Evolutionary conservation across 1,140 invertebrate species (phyloP).

Genomic region (Plodia interpunctella): DNA sequence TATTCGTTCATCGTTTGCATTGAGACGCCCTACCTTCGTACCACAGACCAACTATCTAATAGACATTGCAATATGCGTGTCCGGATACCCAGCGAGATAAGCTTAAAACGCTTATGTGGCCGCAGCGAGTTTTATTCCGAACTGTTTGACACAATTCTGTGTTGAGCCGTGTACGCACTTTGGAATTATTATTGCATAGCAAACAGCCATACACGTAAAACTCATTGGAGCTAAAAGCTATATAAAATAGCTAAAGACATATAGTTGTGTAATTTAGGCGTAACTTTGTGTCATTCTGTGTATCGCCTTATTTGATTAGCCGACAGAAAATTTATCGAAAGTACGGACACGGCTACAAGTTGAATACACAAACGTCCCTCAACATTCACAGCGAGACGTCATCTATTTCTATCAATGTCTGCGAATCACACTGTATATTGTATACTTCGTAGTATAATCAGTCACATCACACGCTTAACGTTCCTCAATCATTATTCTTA

Average conservation of each 20-base stretch:
- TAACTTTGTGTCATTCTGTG: no score
- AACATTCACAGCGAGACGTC: not conserved
- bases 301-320: not conserved
- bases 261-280: no score
- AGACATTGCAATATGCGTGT: not conserved
- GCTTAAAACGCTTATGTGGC: not conserved
- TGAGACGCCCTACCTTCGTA: slow-evolving; percentile 34
- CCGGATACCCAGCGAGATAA: not conserved
- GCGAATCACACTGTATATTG: slow-evolving; percentile 2
- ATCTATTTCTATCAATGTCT: not conserved
- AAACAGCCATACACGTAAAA: not conserved
- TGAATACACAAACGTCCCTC: not conserved
- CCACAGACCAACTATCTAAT: not conserved
- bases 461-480: not conserved
- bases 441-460: slow-evolving; percentile 4
- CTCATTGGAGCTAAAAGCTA: no score
- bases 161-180: not conserved
- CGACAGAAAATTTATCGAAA: not conserved
- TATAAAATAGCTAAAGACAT: no score
- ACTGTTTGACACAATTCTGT: no score
- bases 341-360: not conserved
- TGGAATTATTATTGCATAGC: not conserved
- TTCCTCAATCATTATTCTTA: not conserved
- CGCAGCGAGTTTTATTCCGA: no score
- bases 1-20: slow-evolving; percentile 58